Evolutionary conservation across 2,888 invertebrate species (phyloP).

Genomic region (Sepiola atlantica): DNA sequence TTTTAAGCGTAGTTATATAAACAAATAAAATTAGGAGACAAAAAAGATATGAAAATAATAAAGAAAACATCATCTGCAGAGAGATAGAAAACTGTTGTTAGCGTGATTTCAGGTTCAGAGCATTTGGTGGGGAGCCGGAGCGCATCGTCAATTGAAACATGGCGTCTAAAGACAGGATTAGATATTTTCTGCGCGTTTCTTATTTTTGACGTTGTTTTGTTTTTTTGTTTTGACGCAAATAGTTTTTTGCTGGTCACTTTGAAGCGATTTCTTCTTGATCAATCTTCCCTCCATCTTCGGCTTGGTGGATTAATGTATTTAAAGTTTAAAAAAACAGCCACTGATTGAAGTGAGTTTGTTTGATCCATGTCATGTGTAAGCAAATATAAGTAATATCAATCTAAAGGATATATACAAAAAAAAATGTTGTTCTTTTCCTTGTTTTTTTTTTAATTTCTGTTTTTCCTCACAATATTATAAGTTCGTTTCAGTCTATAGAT

Average conservation of each 20-base stretch:
- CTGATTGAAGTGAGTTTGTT: neutral
- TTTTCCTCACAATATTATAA: neutral
- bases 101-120: neutral
- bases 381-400: neutral
- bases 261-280: neutral
- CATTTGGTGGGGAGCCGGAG: neutral
- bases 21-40: neutral
- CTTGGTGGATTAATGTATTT: neutral
- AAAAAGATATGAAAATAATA: too few relatives aligned
- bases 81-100: neutral
- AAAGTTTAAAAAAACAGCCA: neutral
- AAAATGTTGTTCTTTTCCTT: neutral
- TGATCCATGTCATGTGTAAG: constrained; percentile 9
- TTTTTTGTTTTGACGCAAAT: neutral
- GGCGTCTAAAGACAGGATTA: constrained; percentile 18
- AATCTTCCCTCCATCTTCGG: neutral
- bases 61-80: neutral
- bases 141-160: neutral
- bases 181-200: neutral
- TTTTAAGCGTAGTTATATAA: neutral
- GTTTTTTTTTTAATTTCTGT: too few relatives aligned
- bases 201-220: too few relatives aligned
- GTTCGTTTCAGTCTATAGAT: neutral
- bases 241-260: constrained; percentile 23
- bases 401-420: neutral